Evolutionary conservation across 1,140 invertebrate genomes (phyloP).

Genomic region (Leptinotarsa texana): DNA sequence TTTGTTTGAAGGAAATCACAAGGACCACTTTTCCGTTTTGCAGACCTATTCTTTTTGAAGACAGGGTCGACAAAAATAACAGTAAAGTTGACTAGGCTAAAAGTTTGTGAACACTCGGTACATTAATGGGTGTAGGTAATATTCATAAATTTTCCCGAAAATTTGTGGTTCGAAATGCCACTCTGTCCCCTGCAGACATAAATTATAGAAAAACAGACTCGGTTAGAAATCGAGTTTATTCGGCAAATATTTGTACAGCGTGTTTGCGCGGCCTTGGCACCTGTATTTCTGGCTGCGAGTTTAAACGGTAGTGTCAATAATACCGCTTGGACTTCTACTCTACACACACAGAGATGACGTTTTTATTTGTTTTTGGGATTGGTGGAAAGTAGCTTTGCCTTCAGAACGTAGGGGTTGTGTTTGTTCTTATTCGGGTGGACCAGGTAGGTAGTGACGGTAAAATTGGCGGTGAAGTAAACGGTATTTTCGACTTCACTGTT

Average conservation of each 20-base stretch:
- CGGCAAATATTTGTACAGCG: conserved; percentile 20
- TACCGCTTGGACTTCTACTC: background rate
- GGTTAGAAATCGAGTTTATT: conserved; percentile 11
- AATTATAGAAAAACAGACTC: background rate
- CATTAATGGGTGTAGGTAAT: too few relatives aligned
- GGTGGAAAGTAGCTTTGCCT: background rate
- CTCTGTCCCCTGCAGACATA: background rate
- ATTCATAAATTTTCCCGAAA: background rate
- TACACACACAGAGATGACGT: background rate
- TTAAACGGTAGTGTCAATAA: conserved; percentile 18
- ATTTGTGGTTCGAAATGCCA: background rate
- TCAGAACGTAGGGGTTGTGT: background rate
- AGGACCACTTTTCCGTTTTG: too few relatives aligned
- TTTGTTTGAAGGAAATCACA: too few relatives aligned
- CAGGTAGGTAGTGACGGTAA: background rate
- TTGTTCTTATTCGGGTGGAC: background rate
- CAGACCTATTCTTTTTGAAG: too few relatives aligned
- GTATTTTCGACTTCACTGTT: too few relatives aligned
- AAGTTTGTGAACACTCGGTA: too few relatives aligned
- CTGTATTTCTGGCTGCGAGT: conserved; percentile 18
- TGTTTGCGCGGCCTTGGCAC: conserved; percentile 22
- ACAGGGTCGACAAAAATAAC: too few relatives aligned
- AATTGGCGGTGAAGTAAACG: too few relatives aligned
- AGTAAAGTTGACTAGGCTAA: too few relatives aligned
- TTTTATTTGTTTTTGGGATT: conserved; percentile 5